Conservation (phyloP, 2,113 vertebrate genomes). For the Nycticorax nycticorax region DNA sequence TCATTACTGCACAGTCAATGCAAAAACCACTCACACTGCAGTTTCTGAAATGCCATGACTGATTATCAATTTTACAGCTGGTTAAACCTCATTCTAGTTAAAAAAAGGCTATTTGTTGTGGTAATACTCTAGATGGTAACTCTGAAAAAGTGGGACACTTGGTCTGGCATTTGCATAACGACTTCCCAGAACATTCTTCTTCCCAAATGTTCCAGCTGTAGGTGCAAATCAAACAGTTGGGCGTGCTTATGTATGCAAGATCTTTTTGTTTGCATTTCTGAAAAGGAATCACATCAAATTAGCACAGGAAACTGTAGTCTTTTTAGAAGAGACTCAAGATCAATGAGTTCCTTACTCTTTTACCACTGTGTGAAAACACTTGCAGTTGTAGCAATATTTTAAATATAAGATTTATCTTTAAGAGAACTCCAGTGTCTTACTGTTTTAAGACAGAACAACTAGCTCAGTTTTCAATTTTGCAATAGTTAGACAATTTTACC, state of each 20-base stretch:
- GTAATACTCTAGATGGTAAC: slow-evolving; percentile 18
- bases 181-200: slow-evolving; percentile 32
- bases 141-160: slow-evolving; percentile 55
- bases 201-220: background rate
- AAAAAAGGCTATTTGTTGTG: slow-evolving; percentile 47
- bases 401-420: background rate
- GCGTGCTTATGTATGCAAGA: background rate
- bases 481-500: background rate
- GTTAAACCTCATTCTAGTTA: slow-evolving; percentile 47
- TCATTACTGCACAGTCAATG: background rate
- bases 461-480: background rate
- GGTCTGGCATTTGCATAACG: slow-evolving; percentile 14
- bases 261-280: background rate
- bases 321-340: background rate
- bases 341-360: background rate
- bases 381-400: background rate
- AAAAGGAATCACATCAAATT: background rate
- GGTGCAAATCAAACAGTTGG: slow-evolving; percentile 31
- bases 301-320: background rate
- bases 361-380: background rate
- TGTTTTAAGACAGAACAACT: background rate
- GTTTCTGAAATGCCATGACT: slow-evolving; percentile 41
- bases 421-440: background rate
- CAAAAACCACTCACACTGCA: slow-evolving; percentile 16
- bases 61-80: slow-evolving; percentile 62